These are phyloP conservation scores for Lasioglossum marginatum DNA, from an alignment of 2,888 invertebrate species.

Conservation along the genomic window DNA sequence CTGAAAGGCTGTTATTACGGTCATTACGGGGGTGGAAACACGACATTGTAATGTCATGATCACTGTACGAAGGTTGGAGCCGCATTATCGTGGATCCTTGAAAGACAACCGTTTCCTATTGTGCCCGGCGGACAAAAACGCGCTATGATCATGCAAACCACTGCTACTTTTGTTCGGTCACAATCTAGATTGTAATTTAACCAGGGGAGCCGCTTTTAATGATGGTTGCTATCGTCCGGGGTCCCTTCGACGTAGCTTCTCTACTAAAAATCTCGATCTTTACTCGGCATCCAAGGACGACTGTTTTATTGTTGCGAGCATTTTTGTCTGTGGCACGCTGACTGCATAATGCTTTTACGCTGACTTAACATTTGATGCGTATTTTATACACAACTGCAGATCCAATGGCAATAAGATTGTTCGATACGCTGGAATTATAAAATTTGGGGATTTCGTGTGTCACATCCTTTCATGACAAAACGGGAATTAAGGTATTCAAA, in stretches of 20 bases:
- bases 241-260: not conserved
- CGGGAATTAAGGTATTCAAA: no score
- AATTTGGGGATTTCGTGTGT: no score
- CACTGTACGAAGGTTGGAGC: slow-evolving; percentile 18
- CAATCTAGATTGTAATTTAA: not conserved
- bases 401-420: no score
- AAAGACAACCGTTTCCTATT: slow-evolving; percentile 13
- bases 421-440: no score
- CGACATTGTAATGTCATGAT: slow-evolving; percentile 21
- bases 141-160: not conserved
- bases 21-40: slow-evolving; percentile 12
- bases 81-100: slow-evolving; percentile 21
- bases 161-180: not conserved
- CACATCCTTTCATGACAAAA: no score
- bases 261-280: not conserved
- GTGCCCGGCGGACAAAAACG: not conserved
- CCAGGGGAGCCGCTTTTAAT: not conserved
- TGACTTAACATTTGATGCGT: not conserved
- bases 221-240: not conserved
- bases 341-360: not conserved
- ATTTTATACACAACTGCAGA: no score
- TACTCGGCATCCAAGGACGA: not conserved
- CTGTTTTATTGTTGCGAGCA: not conserved
- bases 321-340: not conserved
- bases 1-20: slow-evolving; percentile 35